A percentile compares a stretch with the other conserved stretches of the same genome.
Conservation (phyloP, 2,888 invertebrate genomes). For the Rotaria sp. region DNA sequence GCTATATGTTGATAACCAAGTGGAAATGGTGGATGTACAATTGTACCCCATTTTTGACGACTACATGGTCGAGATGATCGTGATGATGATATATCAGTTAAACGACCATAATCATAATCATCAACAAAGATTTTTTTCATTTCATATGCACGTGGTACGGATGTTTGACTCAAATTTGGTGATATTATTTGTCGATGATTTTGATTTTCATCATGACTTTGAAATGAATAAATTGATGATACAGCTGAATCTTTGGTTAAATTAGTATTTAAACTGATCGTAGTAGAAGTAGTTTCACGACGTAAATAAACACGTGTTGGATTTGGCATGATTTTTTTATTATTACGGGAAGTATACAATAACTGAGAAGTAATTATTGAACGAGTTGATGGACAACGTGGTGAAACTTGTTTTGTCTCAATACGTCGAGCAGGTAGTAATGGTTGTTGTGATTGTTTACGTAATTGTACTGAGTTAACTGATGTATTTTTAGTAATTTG, state of each 20-base stretch:
- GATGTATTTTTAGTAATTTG: background rate
- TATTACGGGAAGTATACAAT: background rate
- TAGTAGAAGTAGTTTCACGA: background rate
- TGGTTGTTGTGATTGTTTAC: background rate
- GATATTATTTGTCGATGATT: background rate
- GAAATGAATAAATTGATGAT: background rate
- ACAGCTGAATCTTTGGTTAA: background rate
- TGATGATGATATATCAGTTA: background rate
- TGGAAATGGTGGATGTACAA: constrained; percentile 28
- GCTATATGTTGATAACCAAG: background rate
- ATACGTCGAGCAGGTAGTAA: background rate
- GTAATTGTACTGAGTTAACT: background rate
- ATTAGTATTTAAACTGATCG: background rate
- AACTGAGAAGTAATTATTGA: background rate
- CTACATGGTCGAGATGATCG: background rate
- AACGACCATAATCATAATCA: background rate
- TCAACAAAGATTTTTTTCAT: background rate
- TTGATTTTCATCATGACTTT: background rate
- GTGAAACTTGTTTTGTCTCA: background rate
- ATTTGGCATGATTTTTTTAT: background rate
- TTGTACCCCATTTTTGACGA: constrained; percentile 27
- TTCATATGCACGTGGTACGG: background rate
- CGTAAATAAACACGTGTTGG: background rate
- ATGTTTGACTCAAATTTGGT: background rate
- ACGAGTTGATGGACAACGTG: background rate